These are phyloP conservation scores for Torymus texanus DNA, from an alignment of 2,888 invertebrate species.

Conservation along the genomic window DNA sequence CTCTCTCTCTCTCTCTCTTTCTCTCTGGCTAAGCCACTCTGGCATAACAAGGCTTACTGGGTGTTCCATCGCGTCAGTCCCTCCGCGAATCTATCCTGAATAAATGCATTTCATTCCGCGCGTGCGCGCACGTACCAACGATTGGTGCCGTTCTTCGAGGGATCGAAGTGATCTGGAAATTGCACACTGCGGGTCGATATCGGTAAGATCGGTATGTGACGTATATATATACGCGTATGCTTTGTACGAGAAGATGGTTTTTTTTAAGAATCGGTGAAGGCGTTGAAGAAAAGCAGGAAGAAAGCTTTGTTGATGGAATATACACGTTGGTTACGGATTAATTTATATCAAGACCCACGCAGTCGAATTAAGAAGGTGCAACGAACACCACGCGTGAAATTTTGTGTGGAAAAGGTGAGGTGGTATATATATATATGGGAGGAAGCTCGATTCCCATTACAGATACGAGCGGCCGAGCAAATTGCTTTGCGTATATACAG, in stretches of 20 bases:
- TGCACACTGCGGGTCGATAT: no score
- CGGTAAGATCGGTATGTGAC: no score
- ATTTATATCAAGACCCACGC: not conserved
- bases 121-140: not conserved
- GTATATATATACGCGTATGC: no score
- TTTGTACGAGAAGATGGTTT: no score
- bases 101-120: constrained; percentile 53
- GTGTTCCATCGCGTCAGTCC: constrained; percentile 37
- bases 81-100: constrained; percentile 30
- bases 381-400: not conserved
- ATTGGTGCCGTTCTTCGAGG: no score
- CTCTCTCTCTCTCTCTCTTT: no score
- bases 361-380: not conserved
- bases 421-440: not conserved
- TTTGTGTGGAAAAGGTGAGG: not conserved
- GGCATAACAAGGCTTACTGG: constrained; percentile 39
- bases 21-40: constrained; percentile 15
- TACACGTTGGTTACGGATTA: no score
- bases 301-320: no score
- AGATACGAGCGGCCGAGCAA: constrained; percentile 43
- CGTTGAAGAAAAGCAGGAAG: no score
- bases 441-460: constrained; percentile 48
- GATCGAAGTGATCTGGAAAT: no score
- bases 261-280: no score
- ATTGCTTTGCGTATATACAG: constrained; percentile 31